Evolutionary conservation across 2,113 vertebrate species (phyloP).

Genomic region (cat (Felis catus)): F.catus_Fca126_mat1.0 CM031415.1:14819501-14820000

Average conservation of each 20-base stretch:
- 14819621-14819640: not conserved
- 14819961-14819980: not conserved
- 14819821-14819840: not conserved
- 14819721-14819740: not conserved
- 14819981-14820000: not conserved
- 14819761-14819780: not conserved
- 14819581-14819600: not conserved
- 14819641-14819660: not conserved
- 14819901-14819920: not conserved
- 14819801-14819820: not conserved
- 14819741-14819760: not conserved
- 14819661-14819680: not conserved
- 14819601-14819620: not conserved
- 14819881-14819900: not conserved
- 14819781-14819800: not conserved
- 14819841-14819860: not conserved
- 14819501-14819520: not conserved
- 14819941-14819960: not conserved
- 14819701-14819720: not conserved
- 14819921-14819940: not conserved
- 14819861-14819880: constrained; percentile 5
- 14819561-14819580: not conserved
- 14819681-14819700: not conserved
- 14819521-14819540: too few relatives aligned
- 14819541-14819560: not conserved